Evolutionary conservation across 2,797 vertebrate species (phyloP).

Genomic region (Natrix natrix): DNA sequence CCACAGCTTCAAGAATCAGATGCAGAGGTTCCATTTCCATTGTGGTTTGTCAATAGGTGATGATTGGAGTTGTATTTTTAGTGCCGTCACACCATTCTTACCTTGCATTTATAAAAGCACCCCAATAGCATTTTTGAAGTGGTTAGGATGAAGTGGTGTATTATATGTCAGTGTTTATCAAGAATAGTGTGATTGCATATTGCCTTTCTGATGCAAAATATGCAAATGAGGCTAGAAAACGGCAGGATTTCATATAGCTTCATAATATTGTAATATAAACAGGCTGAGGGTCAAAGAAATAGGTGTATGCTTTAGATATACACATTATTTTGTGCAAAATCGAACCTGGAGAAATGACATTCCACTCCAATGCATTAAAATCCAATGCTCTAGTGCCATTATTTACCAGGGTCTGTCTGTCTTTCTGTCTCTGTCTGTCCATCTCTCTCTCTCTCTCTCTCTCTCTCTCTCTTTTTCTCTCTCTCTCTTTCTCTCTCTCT

Average conservation of each 20-base stretch:
- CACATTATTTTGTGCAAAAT: not conserved
- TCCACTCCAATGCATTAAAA: slow-evolving; percentile 49
- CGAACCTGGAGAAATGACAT: slow-evolving; percentile 16
- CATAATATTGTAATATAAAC: slow-evolving; percentile 47
- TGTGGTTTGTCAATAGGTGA: slow-evolving; percentile 45
- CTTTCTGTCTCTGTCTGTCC: not conserved
- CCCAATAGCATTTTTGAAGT: slow-evolving; percentile 54
- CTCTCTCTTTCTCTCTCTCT: not conserved
- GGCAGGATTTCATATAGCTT: slow-evolving; percentile 57
- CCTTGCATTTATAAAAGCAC: slow-evolving; percentile 53
- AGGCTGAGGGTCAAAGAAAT: slow-evolving; percentile 48
- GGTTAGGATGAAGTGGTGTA: slow-evolving; percentile 44
- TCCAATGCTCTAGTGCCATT: not conserved
- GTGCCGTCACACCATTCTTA: slow-evolving; percentile 52
- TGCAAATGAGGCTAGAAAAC: slow-evolving; percentile 61
- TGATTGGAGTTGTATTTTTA: slow-evolving; percentile 30
- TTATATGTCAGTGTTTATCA: slow-evolving; percentile 60
- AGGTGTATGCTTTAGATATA: not conserved
- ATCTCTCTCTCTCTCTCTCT: not conserved
- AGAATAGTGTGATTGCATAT: slow-evolving; percentile 57
- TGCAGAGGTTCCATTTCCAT: slow-evolving; percentile 35
- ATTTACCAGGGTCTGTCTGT: not conserved
- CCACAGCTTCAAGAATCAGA: not conserved
- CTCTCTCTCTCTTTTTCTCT: not conserved
- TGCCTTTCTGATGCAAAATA: slow-evolving; percentile 61